Conservation (phyloP, 2,113 vertebrate genomes). For the Labeo rohita region DNA sequence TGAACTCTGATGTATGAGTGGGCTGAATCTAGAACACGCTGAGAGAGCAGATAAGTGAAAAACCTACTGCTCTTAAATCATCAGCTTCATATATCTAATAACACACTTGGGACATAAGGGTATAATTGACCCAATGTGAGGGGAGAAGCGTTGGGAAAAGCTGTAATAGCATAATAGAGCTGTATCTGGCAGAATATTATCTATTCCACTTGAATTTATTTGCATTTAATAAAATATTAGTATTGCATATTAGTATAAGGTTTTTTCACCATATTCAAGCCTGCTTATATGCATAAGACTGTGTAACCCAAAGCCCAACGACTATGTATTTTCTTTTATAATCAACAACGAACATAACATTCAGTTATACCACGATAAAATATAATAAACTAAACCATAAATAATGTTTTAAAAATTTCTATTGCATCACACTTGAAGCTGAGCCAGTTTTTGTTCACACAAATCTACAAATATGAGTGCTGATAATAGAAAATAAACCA, state of each 20-base stretch:
- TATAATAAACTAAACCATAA: neutral
- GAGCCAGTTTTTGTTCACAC: neutral
- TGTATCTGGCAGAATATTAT: neutral
- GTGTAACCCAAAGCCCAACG: no score
- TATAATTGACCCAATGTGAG: neutral
- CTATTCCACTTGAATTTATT: neutral
- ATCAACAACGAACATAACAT: neutral
- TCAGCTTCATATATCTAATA: slow-evolving; percentile 6
- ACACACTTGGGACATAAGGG: neutral
- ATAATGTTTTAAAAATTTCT: neutral
- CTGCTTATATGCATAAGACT: no score
- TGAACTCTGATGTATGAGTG: slow-evolving; percentile 16
- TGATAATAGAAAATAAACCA: neutral
- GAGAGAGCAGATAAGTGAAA: neutral
- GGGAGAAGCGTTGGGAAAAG: neutral
- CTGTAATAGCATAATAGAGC: neutral
- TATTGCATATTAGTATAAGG: neutral
- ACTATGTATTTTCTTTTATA: neutral
- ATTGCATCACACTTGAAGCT: neutral
- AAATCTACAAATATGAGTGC: neutral
- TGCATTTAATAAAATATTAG: neutral
- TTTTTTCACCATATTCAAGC: no score
- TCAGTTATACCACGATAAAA: neutral
- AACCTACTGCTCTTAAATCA: slow-evolving; percentile 20
- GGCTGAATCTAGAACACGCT: slow-evolving; percentile 5